Conservation (phyloP, 2,888 invertebrate genomes). For the Parnassius mnemosyne region DNA sequence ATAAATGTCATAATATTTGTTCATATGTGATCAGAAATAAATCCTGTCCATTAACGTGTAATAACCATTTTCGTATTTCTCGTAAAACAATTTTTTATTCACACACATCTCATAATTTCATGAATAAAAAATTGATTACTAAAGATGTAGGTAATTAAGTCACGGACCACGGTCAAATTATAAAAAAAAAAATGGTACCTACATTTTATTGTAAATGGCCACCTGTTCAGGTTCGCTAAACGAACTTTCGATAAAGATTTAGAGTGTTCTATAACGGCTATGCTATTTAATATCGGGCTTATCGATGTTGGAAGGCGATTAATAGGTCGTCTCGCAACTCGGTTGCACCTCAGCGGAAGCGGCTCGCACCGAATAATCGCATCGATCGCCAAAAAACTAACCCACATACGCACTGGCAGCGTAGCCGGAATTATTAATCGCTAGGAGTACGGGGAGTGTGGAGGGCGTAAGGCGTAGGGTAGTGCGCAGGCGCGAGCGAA, state of each 20-base stretch:
- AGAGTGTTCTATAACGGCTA: slow-evolving; percentile 38
- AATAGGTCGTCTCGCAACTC: slow-evolving; percentile 61
- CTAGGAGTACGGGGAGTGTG: slow-evolving; percentile 62
- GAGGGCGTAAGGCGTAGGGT: slow-evolving; percentile 33
- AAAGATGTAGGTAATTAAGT: no score
- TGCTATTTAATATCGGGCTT: slow-evolving; percentile 32
- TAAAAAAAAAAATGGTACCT: no score
- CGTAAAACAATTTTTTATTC: no score
- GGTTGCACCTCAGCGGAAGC: slow-evolving; percentile 66
- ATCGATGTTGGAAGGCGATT: slow-evolving; percentile 59
- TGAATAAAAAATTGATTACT: no score
- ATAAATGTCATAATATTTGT: no score
- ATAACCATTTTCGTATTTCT: no score
- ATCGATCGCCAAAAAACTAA: slow-evolving; percentile 81
- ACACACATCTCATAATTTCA: no score
- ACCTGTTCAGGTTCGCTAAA: slow-evolving; percentile 22
- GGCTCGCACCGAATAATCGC: slow-evolving; percentile 73
- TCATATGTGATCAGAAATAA: no score
- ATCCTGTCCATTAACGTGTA: no score
- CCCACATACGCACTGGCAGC: slow-evolving; percentile 80
- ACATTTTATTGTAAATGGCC: slow-evolving; percentile 22
- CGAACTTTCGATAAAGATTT: slow-evolving; percentile 26
- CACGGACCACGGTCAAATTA: no score
- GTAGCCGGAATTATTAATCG: slow-evolving; percentile 80
- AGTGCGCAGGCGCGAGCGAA: slow-evolving; percentile 56